Evolutionary conservation across 1,140 invertebrate genomes (phyloP), one percentile per base, ranked within the genome.

Genomic region (Eriosoma lanigerum): DNA sequence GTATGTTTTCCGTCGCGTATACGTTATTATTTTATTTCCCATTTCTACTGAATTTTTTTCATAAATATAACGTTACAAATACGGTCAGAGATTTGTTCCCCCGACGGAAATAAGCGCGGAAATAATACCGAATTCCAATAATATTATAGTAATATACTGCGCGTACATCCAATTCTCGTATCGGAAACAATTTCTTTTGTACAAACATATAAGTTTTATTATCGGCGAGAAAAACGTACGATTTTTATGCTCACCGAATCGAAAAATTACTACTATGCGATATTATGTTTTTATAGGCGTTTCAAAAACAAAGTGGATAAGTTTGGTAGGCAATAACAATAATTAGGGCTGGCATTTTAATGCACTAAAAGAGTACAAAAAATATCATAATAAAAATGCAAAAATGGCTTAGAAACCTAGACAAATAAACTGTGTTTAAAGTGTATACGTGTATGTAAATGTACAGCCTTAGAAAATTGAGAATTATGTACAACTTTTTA

Each of bases 111-210:
- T 64, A 38, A 64, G 8, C 29, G 9, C 5, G 9, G 60, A n/a
- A n/a, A n/a, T n/a, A n/a, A n/a, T 62, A 62, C 58, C 26, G 58
- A 62, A 62, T 62, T 15, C 26, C 58, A 29, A 62, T 62, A n/a
- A n/a, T n/a, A n/a, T n/a, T n/a, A 62, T 62, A 62, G 26, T 60
- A 60, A 62, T 62, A 62, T 13, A 1, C 56, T 3, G 13, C n/a
- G n/a, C 15, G 29, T 2, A 64, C 60, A n/a, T 38, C 17, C 19
- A 24, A n/a, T n/a, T 38, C 0, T 64, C 2, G 29, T 64, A 38
- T 38, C 29, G 3, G 29, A 17, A 64, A 38, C 38, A 64, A 64
- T 64, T 64, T 64, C n/a, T n/a, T 38, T 38, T 64, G 38, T 64
- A 32, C 38, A 64, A 8, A 9, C 15, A 9, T 10, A 17, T 64